Percentiles rank a stretch among this genome's conserved stretches.
Conservation (phyloP, 2,797 vertebrate species). For the Lateolabrax maculatus region DNA sequence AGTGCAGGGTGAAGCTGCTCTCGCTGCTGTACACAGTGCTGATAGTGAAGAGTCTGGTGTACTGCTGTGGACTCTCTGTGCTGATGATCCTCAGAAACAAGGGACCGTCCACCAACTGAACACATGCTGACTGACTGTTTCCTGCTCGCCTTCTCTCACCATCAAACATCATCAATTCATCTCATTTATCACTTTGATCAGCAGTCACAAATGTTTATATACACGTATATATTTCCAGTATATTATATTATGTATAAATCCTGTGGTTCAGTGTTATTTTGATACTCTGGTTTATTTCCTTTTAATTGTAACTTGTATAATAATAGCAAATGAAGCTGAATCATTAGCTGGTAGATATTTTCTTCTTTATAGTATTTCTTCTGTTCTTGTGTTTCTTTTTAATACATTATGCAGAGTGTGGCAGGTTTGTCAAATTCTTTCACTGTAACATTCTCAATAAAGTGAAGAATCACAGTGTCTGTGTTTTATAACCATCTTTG, state of each 20-base stretch:
- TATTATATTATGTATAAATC: not conserved
- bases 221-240: not conserved
- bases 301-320: too few relatives aligned
- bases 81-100: constrained; percentile 16
- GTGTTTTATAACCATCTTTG: not conserved
- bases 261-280: too few relatives aligned
- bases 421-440: constrained; percentile 8
- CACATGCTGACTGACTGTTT: constrained; percentile 8
- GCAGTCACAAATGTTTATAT: not conserved
- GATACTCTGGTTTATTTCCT: too few relatives aligned
- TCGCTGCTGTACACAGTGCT: not conserved
- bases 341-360: not conserved
- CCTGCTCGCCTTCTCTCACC: not conserved
- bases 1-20: too few relatives aligned
- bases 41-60: constrained; percentile 34
- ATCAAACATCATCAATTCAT: not conserved
- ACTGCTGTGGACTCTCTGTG: constrained; percentile 31
- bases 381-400: not conserved
- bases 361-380: not conserved
- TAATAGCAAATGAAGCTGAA: not conserved
- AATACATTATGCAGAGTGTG: not conserved
- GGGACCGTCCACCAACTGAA: not conserved
- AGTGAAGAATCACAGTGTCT: not conserved
- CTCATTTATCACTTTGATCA: too few relatives aligned
- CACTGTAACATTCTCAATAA: constrained; percentile 5